phyloP scores from a whole-genome alignment of 2,888 invertebrate species.

The Tupiocoris notatus region DNA sequence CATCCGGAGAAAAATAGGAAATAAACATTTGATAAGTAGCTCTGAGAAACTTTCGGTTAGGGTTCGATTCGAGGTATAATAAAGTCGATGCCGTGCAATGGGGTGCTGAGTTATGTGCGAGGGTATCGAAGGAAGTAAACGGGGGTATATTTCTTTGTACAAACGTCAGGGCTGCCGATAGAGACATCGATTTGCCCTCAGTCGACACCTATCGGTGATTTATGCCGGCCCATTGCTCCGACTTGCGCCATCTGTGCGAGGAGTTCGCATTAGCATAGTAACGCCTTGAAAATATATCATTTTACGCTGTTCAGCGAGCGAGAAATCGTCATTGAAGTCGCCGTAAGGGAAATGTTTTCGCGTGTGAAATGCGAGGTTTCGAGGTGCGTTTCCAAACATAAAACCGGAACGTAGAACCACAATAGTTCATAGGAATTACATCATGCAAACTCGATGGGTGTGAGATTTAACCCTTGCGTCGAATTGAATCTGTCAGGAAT shows the following conservation, averaged over 20 bases:
- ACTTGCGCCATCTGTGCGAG: background rate
- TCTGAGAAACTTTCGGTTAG: slow-evolving; percentile 17
- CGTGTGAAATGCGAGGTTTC: background rate
- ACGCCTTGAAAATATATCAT: background rate
- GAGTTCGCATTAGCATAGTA: background rate
- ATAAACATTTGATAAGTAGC: slow-evolving; percentile 34
- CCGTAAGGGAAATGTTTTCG: background rate
- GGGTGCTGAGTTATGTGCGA: background rate
- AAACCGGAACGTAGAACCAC: too few species aligned
- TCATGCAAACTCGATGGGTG: too few species aligned
- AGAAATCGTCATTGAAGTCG: background rate
- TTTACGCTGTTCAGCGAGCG: background rate
- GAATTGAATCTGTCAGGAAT: too few species aligned
- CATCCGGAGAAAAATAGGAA: slow-evolving; percentile 11
- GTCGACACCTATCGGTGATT: slow-evolving; percentile 28
- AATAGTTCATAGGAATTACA: too few species aligned
- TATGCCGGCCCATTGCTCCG: slow-evolving; percentile 5
- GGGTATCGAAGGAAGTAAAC: background rate
- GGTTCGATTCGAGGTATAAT: too few species aligned
- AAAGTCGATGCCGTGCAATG: background rate
- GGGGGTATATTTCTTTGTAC: background rate
- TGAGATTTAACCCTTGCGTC: too few species aligned
- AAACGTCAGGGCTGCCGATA: background rate
- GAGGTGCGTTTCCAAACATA: too few species aligned
- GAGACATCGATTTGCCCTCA: slow-evolving; percentile 19